Percentiles rank a stretch among this genome's conserved stretches.
Evolutionary conservation across 2,113 vertebrate genomes (phyloP).

Genomic region (Mus musculus): DNA sequence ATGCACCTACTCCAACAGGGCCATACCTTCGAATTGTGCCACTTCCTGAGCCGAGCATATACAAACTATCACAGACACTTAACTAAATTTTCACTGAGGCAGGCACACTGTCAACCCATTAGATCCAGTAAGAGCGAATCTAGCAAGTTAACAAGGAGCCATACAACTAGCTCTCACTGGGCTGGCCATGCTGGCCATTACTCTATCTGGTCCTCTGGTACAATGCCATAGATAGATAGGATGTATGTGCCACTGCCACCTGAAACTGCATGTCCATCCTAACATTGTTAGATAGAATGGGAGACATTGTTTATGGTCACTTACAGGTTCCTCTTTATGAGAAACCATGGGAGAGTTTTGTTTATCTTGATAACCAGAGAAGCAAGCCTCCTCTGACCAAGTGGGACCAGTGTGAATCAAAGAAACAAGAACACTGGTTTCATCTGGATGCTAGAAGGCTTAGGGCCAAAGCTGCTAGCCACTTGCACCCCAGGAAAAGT

Average conservation of each 20-base stretch:
- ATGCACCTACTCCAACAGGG: too few species aligned
- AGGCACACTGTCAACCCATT: background rate
- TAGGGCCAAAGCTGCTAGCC: background rate
- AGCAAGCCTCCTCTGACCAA: background rate
- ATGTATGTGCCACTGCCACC: too few species aligned
- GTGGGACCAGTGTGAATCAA: background rate
- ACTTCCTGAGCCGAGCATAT: too few species aligned
- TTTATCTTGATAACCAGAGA: background rate
- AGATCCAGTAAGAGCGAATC: background rate
- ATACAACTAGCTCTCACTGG: background rate
- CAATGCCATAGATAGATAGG: background rate
- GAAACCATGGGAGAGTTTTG: background rate
- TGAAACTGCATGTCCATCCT: background rate
- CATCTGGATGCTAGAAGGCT: background rate
- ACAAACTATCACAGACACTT: too few species aligned
- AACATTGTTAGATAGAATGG: background rate
- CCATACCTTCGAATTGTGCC: too few species aligned
- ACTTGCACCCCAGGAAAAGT: background rate
- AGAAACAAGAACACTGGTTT: background rate
- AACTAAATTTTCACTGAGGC: background rate
- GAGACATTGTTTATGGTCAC: background rate
- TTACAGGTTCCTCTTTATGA: background rate
- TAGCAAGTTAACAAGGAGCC: background rate
- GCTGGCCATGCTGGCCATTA: background rate
- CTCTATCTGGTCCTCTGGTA: background rate